phyloP scores from a whole-genome alignment of 2,113 vertebrate species.

The Lucifuga dentata region DNA sequence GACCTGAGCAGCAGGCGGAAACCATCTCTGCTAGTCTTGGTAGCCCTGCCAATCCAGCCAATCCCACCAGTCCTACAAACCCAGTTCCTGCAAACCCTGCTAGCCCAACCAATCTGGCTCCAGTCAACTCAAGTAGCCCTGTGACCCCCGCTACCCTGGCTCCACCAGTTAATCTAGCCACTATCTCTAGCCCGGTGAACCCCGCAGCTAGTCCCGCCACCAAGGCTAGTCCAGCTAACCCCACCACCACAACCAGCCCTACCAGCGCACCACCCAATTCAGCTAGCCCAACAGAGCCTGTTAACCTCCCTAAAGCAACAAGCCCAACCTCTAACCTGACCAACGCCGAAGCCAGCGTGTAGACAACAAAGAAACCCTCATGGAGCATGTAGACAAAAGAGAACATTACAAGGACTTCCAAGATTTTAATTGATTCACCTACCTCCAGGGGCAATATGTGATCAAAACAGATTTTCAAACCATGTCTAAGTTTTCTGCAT shows the following conservation, averaged over 20 bases:
- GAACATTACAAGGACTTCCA: conserved; percentile 92
- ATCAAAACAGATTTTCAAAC: conserved; percentile 79
- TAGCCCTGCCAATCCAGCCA: conserved; percentile 61
- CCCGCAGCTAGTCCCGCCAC: conserved; percentile 66
- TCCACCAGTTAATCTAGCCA: conserved; percentile 66
- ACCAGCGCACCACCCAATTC: conserved; percentile 57
- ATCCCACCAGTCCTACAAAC: conserved; percentile 6
- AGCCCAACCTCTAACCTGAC: conserved; percentile 86
- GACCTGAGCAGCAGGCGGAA: conserved; percentile 88
- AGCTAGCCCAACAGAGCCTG: conserved; percentile 59
- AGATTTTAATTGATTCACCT: conserved; percentile 95
- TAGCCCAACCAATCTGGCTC: conserved; percentile 36
- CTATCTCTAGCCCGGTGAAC: conserved; percentile 72
- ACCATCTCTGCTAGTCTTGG: conserved; percentile 68
- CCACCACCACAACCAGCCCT: conserved; percentile 35
- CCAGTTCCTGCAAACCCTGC: conserved; percentile 8
- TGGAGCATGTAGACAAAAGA: conserved; percentile 86
- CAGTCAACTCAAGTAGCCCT: conserved; percentile 17
- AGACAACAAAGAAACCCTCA: conserved; percentile 79
- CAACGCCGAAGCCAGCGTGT: conserved; percentile 95
- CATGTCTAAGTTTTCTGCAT: conserved; percentile 76
- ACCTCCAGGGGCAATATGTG: conserved; percentile 94
- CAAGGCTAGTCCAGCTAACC: conserved; percentile 72
- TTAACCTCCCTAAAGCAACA: conserved; percentile 66
- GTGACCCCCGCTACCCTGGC: conserved; percentile 19